Evolutionary conservation across 2,797 vertebrate genomes (phyloP).

Genomic region (Sebastolobus alascanus): DNA sequence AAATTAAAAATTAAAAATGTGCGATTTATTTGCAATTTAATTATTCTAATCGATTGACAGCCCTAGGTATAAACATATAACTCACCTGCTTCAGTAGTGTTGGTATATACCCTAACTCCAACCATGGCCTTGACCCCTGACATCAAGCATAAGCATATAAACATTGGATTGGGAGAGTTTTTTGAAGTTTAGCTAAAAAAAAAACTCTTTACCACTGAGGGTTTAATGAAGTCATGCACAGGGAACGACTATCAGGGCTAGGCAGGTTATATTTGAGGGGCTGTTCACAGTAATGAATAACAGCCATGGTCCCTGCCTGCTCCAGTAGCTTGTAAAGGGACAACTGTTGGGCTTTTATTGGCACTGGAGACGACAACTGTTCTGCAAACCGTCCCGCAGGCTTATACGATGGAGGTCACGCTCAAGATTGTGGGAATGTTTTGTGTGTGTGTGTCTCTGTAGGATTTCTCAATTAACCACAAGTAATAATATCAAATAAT

Average conservation of each 20-base stretch:
- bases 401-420: neutral
- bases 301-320: neutral
- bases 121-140: neutral
- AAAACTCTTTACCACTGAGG: too few species aligned
- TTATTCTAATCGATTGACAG: too few species aligned
- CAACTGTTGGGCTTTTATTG: conserved; percentile 57
- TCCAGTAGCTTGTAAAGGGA: conserved; percentile 13
- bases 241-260: neutral
- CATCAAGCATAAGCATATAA: neutral
- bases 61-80: neutral
- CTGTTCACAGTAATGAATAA: neutral
- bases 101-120: neutral
- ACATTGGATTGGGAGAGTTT: neutral
- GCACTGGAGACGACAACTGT: conserved; percentile 37
- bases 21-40: too few species aligned
- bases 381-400: conserved; percentile 9
- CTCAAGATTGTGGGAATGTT: conserved; percentile 26
- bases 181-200: too few species aligned
- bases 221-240: too few species aligned
- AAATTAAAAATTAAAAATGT: too few species aligned
- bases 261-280: neutral
- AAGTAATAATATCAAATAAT: neutral
- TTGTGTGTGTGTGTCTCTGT: neutral
- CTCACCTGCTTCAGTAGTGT: neutral
- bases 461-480: conserved; percentile 2